phyloP scores from a whole-genome alignment of 2,113 vertebrate genomes.

The Solea senegalensis region DNA sequence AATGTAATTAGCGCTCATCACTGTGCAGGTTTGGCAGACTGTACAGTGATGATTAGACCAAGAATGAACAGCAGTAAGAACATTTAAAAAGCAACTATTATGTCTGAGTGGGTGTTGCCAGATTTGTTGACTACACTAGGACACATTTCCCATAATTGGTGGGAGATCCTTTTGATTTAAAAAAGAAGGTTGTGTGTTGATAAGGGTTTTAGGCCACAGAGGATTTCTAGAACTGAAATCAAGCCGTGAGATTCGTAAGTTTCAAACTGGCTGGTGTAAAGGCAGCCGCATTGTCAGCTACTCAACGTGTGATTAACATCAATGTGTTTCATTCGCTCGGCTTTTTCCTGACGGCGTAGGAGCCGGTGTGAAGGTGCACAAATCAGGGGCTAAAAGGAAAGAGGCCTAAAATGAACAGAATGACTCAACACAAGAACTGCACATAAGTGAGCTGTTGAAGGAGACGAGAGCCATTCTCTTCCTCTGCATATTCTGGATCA shows the following conservation, averaged over 20 bases:
- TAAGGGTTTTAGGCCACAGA: too few relatives aligned
- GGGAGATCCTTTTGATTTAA: too few relatives aligned
- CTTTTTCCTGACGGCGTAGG: slow-evolving; percentile 16
- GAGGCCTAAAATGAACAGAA: slow-evolving; percentile 50
- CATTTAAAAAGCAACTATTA: too few relatives aligned
- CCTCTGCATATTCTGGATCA: slow-evolving; percentile 11
- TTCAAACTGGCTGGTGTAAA: not conserved
- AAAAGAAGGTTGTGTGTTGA: too few relatives aligned
- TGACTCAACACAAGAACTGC: slow-evolving; percentile 19
- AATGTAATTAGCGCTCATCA: too few relatives aligned
- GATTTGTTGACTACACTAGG: too few relatives aligned
- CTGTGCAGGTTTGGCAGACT: too few relatives aligned
- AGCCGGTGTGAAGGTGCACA: slow-evolving; percentile 17
- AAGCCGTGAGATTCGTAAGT: too few relatives aligned
- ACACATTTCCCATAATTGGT: too few relatives aligned
- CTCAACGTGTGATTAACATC: not conserved
- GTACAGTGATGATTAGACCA: not conserved
- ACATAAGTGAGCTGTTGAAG: slow-evolving; percentile 27
- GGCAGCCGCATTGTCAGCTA: not conserved
- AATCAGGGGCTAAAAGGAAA: slow-evolving; percentile 11
- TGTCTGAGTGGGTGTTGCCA: too few relatives aligned
- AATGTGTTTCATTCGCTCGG: not conserved
- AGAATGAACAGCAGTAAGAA: too few relatives aligned
- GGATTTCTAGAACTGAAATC: too few relatives aligned
- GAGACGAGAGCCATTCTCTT: slow-evolving; percentile 14